Base-by-base conservation (phyloP, 2,888 invertebrate genomes). In the Scelioninae gen. 2 region DNA sequence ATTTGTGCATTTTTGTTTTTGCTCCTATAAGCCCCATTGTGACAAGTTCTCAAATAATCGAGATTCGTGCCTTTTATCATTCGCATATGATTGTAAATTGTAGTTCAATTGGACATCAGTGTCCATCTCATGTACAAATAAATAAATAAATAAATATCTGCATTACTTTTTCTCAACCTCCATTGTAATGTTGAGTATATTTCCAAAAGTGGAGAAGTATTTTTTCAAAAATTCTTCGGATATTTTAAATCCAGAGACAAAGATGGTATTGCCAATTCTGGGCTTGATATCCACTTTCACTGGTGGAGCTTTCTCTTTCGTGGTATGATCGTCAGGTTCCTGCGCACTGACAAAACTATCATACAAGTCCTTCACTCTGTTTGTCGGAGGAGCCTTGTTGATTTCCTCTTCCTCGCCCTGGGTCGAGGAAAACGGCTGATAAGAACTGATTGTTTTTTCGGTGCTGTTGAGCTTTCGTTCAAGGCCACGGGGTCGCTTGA, bases 401-500 rank as follows among this genome's bases (percentile, higher is more conserved):
- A 46, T 7, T 2, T 84, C 82, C 10, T 92, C 88, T 83, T 94
- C 90, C 85, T 95, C 91, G 84, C 92, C 89, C 78, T 93, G 93
- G 1, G 94, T 92, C 0, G 96, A 93, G 69, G 95, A 94, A 82
- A 96, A 97, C 2, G 97, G 96, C 83, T 96, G 96, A 86, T 96
- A 97, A 0, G 94, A 93, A 28, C 94, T 92, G 1, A 95, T 91
- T 6, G 92, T 92, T 77, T 94, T 92, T 65, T 92, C 92, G 0
- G 90, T 89, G 67, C 90, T 90, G 80, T 92, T 92, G 3, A 93
- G 86, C 83, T 95, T 94, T 19, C 96, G 88, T 86, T 96, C 96
- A 75, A 87, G 80, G 28, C 89, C 95, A 82, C 95, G 90, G 0
- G 97, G 96, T 57, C 96, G 88, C 85, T 97, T 97, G 82, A 97